Conservation (phyloP, 2,888 invertebrate species). For the Rugalucina vietnamica region DNA sequence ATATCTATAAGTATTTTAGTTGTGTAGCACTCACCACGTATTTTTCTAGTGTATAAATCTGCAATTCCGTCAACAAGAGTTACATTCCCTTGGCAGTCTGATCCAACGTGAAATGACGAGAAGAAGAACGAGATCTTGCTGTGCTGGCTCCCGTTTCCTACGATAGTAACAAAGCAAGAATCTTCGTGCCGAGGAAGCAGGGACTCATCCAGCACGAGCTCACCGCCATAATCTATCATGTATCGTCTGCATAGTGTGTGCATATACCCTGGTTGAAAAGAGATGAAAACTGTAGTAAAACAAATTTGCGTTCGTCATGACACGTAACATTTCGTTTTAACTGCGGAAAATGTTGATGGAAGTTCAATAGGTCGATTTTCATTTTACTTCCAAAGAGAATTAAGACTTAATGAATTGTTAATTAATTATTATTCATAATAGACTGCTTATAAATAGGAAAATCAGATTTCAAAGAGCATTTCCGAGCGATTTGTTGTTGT, state of each 20-base stretch:
- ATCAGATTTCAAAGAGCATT: too few species aligned
- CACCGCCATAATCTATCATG: slow-evolving; percentile 41
- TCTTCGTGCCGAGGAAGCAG: not conserved
- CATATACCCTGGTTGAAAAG: slow-evolving; percentile 25
- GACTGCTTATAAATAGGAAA: too few species aligned
- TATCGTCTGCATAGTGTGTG: slow-evolving; percentile 39
- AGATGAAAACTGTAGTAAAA: not conserved
- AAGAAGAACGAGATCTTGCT: slow-evolving; percentile 1
- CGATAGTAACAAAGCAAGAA: not conserved
- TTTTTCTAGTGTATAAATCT: not conserved
- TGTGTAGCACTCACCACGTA: not conserved
- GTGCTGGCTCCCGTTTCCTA: not conserved
- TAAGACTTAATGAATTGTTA: not conserved
- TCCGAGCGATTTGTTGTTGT: too few species aligned
- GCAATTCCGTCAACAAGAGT: not conserved
- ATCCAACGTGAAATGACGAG: not conserved
- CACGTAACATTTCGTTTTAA: not conserved
- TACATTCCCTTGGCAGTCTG: not conserved
- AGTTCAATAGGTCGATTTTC: not conserved
- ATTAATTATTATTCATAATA: not conserved
- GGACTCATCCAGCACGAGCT: slow-evolving; percentile 34
- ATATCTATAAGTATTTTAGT: too few species aligned
- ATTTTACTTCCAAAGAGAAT: not conserved
- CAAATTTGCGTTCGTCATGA: not conserved
- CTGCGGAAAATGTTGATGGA: not conserved